A percentile compares a stretch with the other conserved stretches of the same genome.
Conservation (phyloP, 2,888 invertebrate species). For the Micoletzkya japonica region DNA sequence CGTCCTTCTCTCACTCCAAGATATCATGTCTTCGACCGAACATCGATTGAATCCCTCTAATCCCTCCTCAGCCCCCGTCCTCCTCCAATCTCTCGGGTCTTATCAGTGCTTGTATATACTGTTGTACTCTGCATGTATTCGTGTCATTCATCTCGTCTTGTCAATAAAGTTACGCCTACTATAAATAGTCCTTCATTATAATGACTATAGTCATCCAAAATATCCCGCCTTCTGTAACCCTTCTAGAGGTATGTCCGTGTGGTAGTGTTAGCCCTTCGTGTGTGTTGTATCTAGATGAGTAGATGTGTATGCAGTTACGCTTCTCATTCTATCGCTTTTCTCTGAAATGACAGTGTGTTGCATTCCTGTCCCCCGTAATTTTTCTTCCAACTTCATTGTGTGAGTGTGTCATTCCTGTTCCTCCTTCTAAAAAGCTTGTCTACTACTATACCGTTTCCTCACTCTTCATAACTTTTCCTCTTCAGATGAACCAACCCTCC, state of each 20-base stretch:
- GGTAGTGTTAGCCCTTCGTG: too few relatives aligned
- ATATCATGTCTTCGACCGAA: background rate
- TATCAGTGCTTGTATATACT: conserved; percentile 19
- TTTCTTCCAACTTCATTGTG: background rate
- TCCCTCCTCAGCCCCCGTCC: conserved; percentile 6
- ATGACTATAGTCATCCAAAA: too few relatives aligned
- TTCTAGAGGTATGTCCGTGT: too few relatives aligned
- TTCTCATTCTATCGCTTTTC: background rate
- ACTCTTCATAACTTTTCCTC: background rate
- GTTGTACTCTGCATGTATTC: conserved; percentile 1
- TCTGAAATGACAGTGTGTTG: background rate
- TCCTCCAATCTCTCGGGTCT: too few relatives aligned
- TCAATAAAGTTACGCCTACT: background rate
- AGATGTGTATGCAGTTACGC: too few relatives aligned
- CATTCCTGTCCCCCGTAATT: background rate
- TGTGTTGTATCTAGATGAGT: too few relatives aligned
- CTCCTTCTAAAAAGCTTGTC: conserved; percentile 5
- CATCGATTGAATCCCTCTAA: background rate
- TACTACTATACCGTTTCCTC: background rate
- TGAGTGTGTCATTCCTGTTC: conserved; percentile 2
- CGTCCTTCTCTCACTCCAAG: background rate
- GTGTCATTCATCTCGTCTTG: background rate
- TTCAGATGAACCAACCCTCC: conserved; percentile 20
- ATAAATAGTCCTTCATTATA: background rate
- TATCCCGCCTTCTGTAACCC: too few relatives aligned